Conservation (phyloP, 1,140 invertebrate genomes). For the Arion vulgaris region DNA sequence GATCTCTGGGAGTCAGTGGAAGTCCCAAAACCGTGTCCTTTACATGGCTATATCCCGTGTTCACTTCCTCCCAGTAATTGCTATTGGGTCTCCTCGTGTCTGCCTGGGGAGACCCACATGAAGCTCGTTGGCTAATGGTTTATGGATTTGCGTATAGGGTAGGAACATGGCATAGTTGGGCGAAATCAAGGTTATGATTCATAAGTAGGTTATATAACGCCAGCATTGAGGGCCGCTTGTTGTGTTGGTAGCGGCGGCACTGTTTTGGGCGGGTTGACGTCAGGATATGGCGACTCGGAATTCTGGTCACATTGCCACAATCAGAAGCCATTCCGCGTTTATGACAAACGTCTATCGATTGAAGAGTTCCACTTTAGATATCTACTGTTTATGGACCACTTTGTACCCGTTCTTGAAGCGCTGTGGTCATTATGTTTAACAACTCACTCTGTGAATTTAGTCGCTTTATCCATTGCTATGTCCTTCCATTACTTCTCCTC, state of each 20-base stretch:
- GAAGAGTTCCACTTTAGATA: not conserved
- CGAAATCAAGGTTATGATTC: constrained; percentile 8
- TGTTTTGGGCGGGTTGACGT: not conserved
- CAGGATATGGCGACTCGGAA: not conserved
- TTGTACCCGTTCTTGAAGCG: not conserved
- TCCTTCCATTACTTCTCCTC: not conserved
- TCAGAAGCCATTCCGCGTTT: constrained; percentile 1
- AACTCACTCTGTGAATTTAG: not conserved
- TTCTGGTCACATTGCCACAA: not conserved
- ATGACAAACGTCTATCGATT: constrained; percentile 18
- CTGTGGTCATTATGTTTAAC: not conserved
- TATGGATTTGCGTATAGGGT: constrained; percentile 5
- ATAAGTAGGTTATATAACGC: constrained; percentile 9
- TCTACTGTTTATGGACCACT: not conserved
- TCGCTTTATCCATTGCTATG: not conserved
- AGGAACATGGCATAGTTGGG: not conserved
- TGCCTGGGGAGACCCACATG: not conserved
- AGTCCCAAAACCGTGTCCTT: constrained; percentile 22
- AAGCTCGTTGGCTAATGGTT: constrained; percentile 7
- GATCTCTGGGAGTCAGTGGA: not conserved
- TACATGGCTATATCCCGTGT: not conserved
- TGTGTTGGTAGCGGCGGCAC: not conserved
- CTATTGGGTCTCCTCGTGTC: not conserved
- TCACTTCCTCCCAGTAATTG: constrained; percentile 17
- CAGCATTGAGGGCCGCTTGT: not conserved